A percentile compares a stretch with the other conserved stretches of the same genome.
Evolutionary conservation across 2,888 invertebrate genomes (phyloP).

Genomic region (Oxyteleia sp.): DNA sequence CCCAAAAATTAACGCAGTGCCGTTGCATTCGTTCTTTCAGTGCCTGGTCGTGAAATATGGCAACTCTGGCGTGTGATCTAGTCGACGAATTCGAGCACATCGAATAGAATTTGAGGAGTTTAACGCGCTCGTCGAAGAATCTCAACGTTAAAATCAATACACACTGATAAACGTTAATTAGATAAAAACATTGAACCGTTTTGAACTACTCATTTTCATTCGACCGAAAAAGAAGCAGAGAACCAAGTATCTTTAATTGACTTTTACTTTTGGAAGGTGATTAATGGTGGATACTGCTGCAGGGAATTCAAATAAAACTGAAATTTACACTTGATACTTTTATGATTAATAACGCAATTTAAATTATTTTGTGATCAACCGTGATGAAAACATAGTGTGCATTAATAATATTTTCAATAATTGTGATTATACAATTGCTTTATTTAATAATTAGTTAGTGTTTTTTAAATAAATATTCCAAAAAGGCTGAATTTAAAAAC

Average conservation of each 20-base stretch:
- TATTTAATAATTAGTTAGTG: no score
- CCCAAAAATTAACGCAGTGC: slow-evolving; percentile 39
- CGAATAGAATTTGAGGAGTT: slow-evolving; percentile 57
- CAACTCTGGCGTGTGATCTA: slow-evolving; percentile 67
- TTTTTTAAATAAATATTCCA: no score
- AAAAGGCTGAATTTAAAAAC: no score
- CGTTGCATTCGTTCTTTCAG: slow-evolving; percentile 43
- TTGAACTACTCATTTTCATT: not conserved
- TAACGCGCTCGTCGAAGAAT: slow-evolving; percentile 35
- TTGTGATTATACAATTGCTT: no score
- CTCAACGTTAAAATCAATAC: slow-evolving; percentile 60
- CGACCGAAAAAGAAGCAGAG: slow-evolving; percentile 8
- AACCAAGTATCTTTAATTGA: slow-evolving; percentile 17
- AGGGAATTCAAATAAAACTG: not conserved
- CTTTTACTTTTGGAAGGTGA: slow-evolving; percentile 25
- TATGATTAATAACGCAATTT: no score
- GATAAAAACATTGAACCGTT: slow-evolving; percentile 49
- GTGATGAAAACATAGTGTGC: no score
- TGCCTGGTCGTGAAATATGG: slow-evolving; percentile 57
- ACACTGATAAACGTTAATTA: slow-evolving; percentile 57
- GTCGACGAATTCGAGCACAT: slow-evolving; percentile 60
- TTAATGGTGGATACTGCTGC: slow-evolving; percentile 12
- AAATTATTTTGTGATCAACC: no score
- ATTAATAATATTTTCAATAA: no score
- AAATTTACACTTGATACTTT: not conserved